Base-by-base conservation (phyloP, 2,888 invertebrate species). In the Allygus modestus region DNA sequence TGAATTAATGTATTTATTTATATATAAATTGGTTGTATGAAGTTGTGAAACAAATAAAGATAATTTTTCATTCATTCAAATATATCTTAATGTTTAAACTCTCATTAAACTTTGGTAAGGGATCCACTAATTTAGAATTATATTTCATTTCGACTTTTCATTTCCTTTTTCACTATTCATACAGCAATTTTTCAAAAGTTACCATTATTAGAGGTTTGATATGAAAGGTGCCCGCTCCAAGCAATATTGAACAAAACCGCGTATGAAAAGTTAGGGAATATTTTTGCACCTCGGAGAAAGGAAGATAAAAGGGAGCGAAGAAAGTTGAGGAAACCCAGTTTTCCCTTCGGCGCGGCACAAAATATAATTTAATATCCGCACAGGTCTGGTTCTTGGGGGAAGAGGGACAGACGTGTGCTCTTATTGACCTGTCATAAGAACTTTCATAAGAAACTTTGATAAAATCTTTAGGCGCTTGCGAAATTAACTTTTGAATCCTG, bases 391-490 rank as follows among this genome's bases (percentile, higher is more conserved):
- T 20, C 46, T 46, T 7, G 15, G 82, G 51, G 73, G 54, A 17
- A 61, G 28, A 26, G 73, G 75, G 23, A 9, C 33, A n/a, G 23
- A 61, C 51, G 43, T 71, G 71, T 37, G 41, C 41, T 75, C 75
- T 75, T 75, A 75, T 58, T 58, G 83, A 75, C 75, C 75, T 83
- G 83, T 83, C 83, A 83, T 75, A 75, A 75, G 83, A 75, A 83
- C 75, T 75, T 83, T 83, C 61, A 75, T 75, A 75, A 83, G 75
- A 83, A 83, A 83, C 75, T 83, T 83, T 73, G 83, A 73, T 75
- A 73, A 83, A 61, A 58, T 75, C 83, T 73, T 54, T 46, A 46
- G 37, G 58, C 51, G 51, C 83, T 41, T 75, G 46, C 61, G 69
- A 83, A 83, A 83, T 83, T 83, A 83, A 83, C 58, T 83, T 83